phyloP scores from a whole-genome alignment of 2,113 vertebrate genomes.

The Poicephalus meyeri region DNA sequence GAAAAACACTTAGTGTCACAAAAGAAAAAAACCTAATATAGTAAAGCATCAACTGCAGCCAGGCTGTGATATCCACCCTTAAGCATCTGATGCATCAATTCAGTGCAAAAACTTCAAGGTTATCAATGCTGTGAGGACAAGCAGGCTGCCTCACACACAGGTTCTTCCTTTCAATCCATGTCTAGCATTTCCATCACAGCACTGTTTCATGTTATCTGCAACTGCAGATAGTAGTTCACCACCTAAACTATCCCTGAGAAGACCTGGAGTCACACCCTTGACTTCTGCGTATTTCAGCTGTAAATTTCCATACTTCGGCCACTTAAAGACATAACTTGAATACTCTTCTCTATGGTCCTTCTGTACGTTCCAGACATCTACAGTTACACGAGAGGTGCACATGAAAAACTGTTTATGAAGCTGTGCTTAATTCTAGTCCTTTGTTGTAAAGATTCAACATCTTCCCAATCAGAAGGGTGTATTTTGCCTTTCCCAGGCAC shows the following conservation, averaged over 20 bases:
- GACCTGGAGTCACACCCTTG: background rate
- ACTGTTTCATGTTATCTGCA: background rate
- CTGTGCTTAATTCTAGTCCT: background rate
- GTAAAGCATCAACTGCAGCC: background rate
- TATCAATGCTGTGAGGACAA: background rate
- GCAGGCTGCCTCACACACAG: background rate
- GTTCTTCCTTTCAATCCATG: background rate
- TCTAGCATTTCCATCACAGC: background rate
- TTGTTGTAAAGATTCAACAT: background rate
- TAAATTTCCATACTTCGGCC: background rate
- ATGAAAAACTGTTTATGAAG: background rate
- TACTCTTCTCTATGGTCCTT: background rate
- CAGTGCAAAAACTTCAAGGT: background rate
- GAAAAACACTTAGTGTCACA: background rate
- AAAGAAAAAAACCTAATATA: background rate
- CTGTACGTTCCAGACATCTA: background rate
- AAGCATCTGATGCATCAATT: background rate
- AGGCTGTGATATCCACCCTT: background rate
- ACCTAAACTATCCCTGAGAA: background rate
- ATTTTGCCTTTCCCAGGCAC: background rate
- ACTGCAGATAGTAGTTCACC: background rate
- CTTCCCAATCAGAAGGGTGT: background rate
- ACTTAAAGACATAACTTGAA: background rate
- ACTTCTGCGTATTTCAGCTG: background rate
- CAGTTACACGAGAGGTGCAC: background rate